A percentile compares a stretch with the other conserved stretches of the same genome.
These are phyloP conservation scores for Antrozous pallidus DNA, from an alignment of 2,797 vertebrate species.

Conservation along the genomic window DNA sequence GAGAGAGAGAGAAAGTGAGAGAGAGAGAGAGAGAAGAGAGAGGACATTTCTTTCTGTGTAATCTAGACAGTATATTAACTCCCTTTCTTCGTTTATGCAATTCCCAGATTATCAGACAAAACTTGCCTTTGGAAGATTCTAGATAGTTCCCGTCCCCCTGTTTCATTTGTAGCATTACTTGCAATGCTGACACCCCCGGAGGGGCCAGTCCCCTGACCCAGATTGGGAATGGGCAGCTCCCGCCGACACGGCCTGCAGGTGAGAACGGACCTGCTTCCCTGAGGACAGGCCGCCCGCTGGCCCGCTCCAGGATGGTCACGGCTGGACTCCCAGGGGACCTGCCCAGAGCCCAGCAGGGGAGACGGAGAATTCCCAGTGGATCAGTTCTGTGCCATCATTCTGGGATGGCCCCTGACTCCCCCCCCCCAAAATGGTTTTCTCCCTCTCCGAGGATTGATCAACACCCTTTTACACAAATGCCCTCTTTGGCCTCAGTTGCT, in stretches of 20 bases:
- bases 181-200: background rate
- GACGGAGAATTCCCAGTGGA: background rate
- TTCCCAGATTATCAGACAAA: background rate
- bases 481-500: background rate
- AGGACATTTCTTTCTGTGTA: background rate
- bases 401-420: too few species aligned
- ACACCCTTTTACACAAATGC: background rate
- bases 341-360: background rate
- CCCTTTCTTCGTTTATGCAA: background rate
- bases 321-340: fast-evolving
- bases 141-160: background rate
- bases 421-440: background rate
- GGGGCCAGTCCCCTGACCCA: too few species aligned
- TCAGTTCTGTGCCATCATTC: background rate
- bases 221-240: too few species aligned
- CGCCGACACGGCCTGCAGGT: background rate
- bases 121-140: background rate
- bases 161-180: background rate
- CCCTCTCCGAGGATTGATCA: background rate
- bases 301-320: background rate
- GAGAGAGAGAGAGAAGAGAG: too few species aligned
- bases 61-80: background rate
- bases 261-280: background rate
- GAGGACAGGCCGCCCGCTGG: fast-evolving
- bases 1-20: too few species aligned